Evolutionary conservation across 2,888 invertebrate genomes (phyloP).

Genomic region (Acanthoscelides obtectus): DNA sequence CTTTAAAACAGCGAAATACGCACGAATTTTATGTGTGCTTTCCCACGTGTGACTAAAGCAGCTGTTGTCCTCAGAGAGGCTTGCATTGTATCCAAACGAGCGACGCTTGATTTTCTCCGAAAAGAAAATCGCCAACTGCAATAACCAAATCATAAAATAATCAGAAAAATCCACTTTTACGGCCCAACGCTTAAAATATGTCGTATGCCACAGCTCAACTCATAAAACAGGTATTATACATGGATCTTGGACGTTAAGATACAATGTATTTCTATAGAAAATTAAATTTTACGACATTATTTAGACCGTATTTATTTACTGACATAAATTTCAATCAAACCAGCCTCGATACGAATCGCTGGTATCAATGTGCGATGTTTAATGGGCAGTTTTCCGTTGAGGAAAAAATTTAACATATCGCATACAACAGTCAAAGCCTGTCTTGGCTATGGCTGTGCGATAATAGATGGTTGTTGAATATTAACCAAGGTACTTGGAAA

Average conservation of each 20-base stretch:
- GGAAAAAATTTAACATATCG: slow-evolving; percentile 1
- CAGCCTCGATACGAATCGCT: slow-evolving; percentile 14
- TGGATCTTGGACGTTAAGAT: slow-evolving; percentile 34
- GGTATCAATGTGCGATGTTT: slow-evolving; percentile 19
- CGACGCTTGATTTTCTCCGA: slow-evolving; percentile 11
- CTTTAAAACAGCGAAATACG: background rate
- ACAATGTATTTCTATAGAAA: slow-evolving; percentile 37
- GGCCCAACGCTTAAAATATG: slow-evolving; percentile 24
- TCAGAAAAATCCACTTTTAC: slow-evolving; percentile 10
- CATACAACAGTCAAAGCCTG: background rate
- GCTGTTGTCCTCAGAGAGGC: background rate
- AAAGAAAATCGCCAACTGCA: slow-evolving; percentile 13
- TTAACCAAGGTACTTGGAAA: background rate
- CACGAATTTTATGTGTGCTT: background rate
- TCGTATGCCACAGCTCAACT: slow-evolving; percentile 20
- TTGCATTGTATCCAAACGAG: background rate
- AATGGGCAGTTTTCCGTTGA: slow-evolving; percentile 17
- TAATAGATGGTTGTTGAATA: background rate
- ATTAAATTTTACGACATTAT: slow-evolving; percentile 33
- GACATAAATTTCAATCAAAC: slow-evolving; percentile 28
- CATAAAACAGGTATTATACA: slow-evolving; percentile 36
- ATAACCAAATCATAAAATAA: slow-evolving; percentile 18
- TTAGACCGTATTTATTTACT: slow-evolving; percentile 24
- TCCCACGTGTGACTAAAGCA: background rate
- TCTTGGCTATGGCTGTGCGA: background rate